These are phyloP conservation scores for Diploptera punctata DNA, from an alignment of 2,888 invertebrate species.

Conservation along the genomic window DNA sequence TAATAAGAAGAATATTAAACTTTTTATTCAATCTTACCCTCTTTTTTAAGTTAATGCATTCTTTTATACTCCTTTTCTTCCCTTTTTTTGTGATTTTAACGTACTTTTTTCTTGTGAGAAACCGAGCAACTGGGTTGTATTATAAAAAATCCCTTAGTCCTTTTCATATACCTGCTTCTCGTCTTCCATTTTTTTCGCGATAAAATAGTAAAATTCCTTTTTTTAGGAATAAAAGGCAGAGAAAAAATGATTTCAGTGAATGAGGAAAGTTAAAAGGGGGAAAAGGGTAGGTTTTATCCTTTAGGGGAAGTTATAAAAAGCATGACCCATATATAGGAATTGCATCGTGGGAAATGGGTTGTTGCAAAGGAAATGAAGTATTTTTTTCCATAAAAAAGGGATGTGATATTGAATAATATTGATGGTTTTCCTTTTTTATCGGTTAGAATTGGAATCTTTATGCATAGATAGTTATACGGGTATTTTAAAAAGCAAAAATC, in stretches of 20 bases:
- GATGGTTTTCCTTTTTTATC: neutral
- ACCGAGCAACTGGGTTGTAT: constrained; percentile 29
- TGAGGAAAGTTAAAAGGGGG: constrained; percentile 30
- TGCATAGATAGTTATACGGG: too few species aligned
- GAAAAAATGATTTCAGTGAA: constrained; percentile 24
- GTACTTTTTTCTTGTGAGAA: constrained; percentile 38
- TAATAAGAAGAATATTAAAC: constrained; percentile 30
- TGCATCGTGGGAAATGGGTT: neutral
- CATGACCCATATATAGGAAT: neutral
- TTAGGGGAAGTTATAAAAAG: neutral
- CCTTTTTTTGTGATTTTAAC: constrained; percentile 38
- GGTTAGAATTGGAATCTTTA: too few species aligned
- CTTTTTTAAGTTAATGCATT: constrained; percentile 37
- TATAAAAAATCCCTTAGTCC: constrained; percentile 16
- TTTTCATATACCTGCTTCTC: constrained; percentile 24
- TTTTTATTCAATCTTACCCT: constrained; percentile 27
- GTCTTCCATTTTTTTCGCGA: constrained; percentile 31
- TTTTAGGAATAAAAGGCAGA: constrained; percentile 19
- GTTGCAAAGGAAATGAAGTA: neutral
- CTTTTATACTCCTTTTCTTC: constrained; percentile 34
- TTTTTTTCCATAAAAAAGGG: neutral
- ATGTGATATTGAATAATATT: neutral
- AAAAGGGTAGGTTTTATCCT: constrained; percentile 8
- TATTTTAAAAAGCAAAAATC: neutral
- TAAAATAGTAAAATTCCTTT: constrained; percentile 34